A percentile compares a stretch with the other conserved stretches of the same genome.
phyloP scores from a whole-genome alignment of 1,140 invertebrate genomes.

The Dreissena rostriformis region DNA sequence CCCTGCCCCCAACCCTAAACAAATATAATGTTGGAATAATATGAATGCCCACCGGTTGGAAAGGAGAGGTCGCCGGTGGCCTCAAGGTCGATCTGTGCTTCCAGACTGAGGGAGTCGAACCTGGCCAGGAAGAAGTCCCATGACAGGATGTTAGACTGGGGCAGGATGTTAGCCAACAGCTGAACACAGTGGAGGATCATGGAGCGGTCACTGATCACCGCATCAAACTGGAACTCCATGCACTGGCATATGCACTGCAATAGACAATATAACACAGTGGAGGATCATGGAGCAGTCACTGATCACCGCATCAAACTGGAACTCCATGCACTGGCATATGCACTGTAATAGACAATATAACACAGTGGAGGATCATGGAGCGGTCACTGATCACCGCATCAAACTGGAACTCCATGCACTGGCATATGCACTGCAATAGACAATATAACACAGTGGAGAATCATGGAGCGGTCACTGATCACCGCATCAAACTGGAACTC shows the following conservation, averaged over 20 bases:
- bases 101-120: constrained; percentile 97
- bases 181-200: constrained; percentile 98
- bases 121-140: constrained; percentile 99
- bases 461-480: constrained; percentile 97
- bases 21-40: not conserved
- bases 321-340: constrained; percentile 82
- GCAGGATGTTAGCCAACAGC: constrained; percentile 95
- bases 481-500: constrained; percentile 87
- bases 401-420: constrained; percentile 84
- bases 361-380: constrained; percentile 97
- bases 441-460: constrained; percentile 96
- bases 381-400: constrained; percentile 95
- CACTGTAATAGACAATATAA: constrained; percentile 89
- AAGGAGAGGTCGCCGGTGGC: constrained; percentile 83
- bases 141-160: constrained; percentile 93
- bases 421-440: constrained; percentile 86
- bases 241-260: constrained; percentile 82
- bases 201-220: constrained; percentile 97
- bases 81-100: constrained; percentile 83
- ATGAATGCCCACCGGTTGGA: constrained; percentile 86
- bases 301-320: constrained; percentile 89
- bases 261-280: constrained; percentile 87
- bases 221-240: constrained; percentile 84
- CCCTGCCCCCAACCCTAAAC: not conserved
- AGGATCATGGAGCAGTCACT: constrained; percentile 98